Percentiles rank a stretch among this genome's conserved stretches.
Evolutionary conservation across 2,797 vertebrate species (phyloP).

Genomic region (Betta splendens): DNA sequence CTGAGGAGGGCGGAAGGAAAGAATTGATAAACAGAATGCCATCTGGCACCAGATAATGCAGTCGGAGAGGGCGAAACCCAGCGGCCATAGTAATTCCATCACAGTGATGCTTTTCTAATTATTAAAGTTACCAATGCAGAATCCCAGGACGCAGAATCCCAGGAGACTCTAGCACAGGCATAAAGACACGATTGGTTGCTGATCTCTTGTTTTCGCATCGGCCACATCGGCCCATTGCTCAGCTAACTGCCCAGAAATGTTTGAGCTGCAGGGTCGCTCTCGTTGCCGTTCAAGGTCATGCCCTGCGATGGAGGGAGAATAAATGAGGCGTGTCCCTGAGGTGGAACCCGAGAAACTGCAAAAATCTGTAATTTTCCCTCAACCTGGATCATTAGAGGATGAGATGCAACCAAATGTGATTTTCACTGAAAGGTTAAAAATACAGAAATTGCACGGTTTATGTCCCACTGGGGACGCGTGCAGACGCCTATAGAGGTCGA

Average conservation of each 20-base stretch:
- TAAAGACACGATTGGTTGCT: slow-evolving; percentile 21
- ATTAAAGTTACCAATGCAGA: slow-evolving; percentile 13
- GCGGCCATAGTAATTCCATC: slow-evolving; percentile 42
- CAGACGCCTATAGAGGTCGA: not conserved
- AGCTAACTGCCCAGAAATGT: slow-evolving; percentile 58
- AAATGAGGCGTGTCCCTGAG: slow-evolving; percentile 68
- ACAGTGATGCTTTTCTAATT: slow-evolving; percentile 36
- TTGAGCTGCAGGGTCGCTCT: slow-evolving; percentile 34
- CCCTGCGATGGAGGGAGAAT: slow-evolving; percentile 52
- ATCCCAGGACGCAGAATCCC: not conserved
- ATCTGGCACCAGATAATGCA: slow-evolving; percentile 33
- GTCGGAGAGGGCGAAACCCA: slow-evolving; percentile 29
- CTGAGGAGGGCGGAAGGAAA: slow-evolving; percentile 18
- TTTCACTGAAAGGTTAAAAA: slow-evolving; percentile 15
- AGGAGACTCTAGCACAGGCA: slow-evolving; percentile 7
- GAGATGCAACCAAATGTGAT: slow-evolving; percentile 27
- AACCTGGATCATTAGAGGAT: slow-evolving; percentile 17
- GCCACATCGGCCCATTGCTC: slow-evolving; percentile 35
- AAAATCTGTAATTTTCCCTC: slow-evolving; percentile 37
- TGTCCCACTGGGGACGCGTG: not conserved
- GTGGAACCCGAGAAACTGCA: slow-evolving; percentile 52
- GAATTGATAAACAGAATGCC: slow-evolving; percentile 18
- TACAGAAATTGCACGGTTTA: not conserved
- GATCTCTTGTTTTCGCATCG: slow-evolving; percentile 23
- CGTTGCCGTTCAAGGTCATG: slow-evolving; percentile 68